A percentile compares a stretch with the other conserved stretches of the same genome.
phyloP scores from a whole-genome alignment of 2,888 invertebrate genomes.

The Molorchus minor region DNA sequence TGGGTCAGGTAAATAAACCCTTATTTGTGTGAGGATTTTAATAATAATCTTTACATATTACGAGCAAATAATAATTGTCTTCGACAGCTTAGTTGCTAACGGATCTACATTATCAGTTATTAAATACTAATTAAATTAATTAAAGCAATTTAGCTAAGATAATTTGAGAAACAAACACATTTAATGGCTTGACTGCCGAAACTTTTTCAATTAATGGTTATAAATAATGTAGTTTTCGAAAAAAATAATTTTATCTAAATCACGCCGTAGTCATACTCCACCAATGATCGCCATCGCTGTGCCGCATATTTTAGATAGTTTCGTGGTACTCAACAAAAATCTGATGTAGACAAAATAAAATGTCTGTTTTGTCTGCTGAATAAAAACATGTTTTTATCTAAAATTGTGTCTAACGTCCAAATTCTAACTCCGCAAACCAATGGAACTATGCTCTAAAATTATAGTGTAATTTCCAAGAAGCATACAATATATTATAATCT shows the following conservation, averaged over 20 bases:
- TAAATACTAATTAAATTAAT: slow-evolving; percentile 25
- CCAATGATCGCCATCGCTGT: background rate
- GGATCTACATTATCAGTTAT: slow-evolving; percentile 22
- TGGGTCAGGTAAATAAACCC: too few relatives aligned
- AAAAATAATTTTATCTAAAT: slow-evolving; percentile 24
- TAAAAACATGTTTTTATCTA: too few relatives aligned
- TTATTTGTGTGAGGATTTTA: too few relatives aligned
- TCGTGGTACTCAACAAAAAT: background rate
- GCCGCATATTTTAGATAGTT: background rate
- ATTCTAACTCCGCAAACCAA: too few relatives aligned
- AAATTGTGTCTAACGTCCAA: too few relatives aligned
- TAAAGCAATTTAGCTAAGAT: slow-evolving; percentile 16
- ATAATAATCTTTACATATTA: too few relatives aligned
- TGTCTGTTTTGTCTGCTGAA: too few relatives aligned
- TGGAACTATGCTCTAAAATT: too few relatives aligned
- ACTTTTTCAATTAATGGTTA: slow-evolving; percentile 15
- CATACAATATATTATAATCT: too few relatives aligned
- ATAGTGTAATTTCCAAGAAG: too few relatives aligned
- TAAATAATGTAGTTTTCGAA: slow-evolving; percentile 1
- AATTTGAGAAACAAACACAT: slow-evolving; percentile 19
- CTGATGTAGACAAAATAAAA: background rate
- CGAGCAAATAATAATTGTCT: too few relatives aligned
- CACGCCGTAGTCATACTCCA: slow-evolving; percentile 11
- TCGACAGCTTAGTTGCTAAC: too few relatives aligned
- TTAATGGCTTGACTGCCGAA: slow-evolving; percentile 14